A percentile compares a stretch with the other conserved stretches of the same genome.
These are phyloP conservation scores for Melanostoma scalare DNA, from an alignment of 2,888 invertebrate species.

Conservation along the genomic window DNA sequence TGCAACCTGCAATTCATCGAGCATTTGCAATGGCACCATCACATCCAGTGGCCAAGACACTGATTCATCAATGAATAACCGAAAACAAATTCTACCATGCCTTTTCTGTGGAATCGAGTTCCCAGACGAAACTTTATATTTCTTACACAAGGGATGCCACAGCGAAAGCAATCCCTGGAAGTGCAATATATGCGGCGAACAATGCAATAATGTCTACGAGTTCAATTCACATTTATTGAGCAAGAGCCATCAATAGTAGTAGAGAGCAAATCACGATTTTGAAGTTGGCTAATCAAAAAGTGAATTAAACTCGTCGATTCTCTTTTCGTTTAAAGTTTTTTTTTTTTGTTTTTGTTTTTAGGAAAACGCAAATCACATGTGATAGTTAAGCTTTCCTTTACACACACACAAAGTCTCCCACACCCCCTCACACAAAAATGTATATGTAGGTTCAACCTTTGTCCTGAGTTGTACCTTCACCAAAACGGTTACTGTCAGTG, in stretches of 20 bases:
- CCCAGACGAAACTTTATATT: slow-evolving; percentile 97
- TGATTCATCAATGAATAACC: slow-evolving; percentile 82
- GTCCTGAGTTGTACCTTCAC: slow-evolving; percentile 41
- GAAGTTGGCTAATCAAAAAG: slow-evolving; percentile 33
- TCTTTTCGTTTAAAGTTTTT: neutral
- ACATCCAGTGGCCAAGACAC: slow-evolving; percentile 88
- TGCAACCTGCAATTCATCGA: slow-evolving; percentile 80
- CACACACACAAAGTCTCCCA: slow-evolving; percentile 5
- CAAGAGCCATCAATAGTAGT: slow-evolving; percentile 92
- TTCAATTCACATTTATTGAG: slow-evolving; percentile 97
- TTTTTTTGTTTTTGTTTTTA: slow-evolving; percentile 17
- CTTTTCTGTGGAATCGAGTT: slow-evolving; percentile 96
- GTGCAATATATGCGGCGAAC: slow-evolving; percentile 98
- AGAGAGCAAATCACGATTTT: slow-evolving; percentile 10
- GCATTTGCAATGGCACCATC: slow-evolving; percentile 85
- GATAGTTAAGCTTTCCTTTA: slow-evolving; percentile 72
- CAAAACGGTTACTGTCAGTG: slow-evolving; percentile 34
- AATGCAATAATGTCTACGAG: slow-evolving; percentile 97
- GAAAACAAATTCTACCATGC: slow-evolving; percentile 87
- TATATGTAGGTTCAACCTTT: slow-evolving; percentile 50
- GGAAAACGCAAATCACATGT: slow-evolving; percentile 71
- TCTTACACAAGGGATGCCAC: slow-evolving; percentile 98
- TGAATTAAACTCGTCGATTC: slow-evolving; percentile 27
- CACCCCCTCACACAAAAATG: no score
- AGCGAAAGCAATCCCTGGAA: slow-evolving; percentile 98